phyloP scores from a whole-genome alignment of 2,797 vertebrate genomes.

The Phrynocephalus guinanensis region DNA sequence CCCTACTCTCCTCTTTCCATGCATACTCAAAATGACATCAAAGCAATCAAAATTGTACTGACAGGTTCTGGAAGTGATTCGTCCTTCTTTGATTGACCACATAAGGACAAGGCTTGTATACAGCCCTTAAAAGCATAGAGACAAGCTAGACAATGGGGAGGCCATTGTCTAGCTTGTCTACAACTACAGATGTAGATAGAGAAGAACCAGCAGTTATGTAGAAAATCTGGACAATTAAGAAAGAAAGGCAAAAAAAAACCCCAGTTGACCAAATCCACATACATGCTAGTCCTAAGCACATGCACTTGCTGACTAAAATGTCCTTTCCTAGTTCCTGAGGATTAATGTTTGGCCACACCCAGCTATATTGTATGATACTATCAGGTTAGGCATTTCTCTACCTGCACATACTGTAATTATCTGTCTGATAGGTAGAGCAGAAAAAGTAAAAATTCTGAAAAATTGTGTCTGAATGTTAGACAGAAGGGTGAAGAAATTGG shows the following conservation, averaged over 20 bases:
- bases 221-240: not conserved
- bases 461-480: not conserved
- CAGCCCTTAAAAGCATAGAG: too few species aligned
- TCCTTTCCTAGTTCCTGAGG: not conserved
- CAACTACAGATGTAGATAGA: not conserved
- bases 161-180: not conserved
- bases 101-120: too few species aligned
- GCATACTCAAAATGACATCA: too few species aligned
- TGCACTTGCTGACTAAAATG: not conserved
- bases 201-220: constrained; percentile 15
- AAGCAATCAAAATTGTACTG: too few species aligned
- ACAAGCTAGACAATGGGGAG: too few species aligned
- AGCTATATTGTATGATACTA: not conserved
- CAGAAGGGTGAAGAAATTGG: not conserved
- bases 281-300: not conserved
- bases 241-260: not conserved
- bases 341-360: not conserved
- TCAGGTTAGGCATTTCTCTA: not conserved
- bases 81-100: too few species aligned
- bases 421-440: not conserved
- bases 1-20: too few species aligned
- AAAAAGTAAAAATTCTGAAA: not conserved
- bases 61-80: too few species aligned
- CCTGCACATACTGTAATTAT: not conserved
- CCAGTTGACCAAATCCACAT: not conserved